Conservation (phyloP, 2,113 vertebrate species). For the Catharus minimus region DNA sequence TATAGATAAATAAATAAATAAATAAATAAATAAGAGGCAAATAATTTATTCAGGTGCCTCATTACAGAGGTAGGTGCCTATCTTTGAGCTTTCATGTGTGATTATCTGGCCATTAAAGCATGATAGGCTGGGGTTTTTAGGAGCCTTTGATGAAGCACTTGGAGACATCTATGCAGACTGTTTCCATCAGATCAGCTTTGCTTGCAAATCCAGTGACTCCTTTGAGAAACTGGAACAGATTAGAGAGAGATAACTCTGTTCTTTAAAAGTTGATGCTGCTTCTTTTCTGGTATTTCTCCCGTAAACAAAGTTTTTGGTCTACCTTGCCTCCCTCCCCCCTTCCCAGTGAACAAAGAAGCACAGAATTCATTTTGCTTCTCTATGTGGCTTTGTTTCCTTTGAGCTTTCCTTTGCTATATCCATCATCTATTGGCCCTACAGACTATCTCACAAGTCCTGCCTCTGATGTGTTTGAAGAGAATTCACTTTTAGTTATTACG, state of each 20-base stretch:
- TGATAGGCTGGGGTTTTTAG: not conserved
- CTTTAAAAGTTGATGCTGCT: not conserved
- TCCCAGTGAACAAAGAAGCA: constrained; percentile 31
- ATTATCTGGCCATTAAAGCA: constrained; percentile 4
- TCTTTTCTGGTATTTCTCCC: not conserved
- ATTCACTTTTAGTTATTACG: constrained; percentile 49
- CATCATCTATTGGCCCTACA: constrained; percentile 29
- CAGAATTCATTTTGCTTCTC: constrained; percentile 36
- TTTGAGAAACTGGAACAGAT: constrained; percentile 13
- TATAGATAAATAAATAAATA: not conserved
- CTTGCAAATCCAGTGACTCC: not conserved
- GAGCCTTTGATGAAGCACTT: constrained; percentile 34
- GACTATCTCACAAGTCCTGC: constrained; percentile 47
- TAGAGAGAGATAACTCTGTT: not conserved
- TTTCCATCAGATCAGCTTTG: constrained; percentile 15
- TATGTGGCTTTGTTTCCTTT: constrained; percentile 32
- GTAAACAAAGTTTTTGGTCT: constrained; percentile 36
- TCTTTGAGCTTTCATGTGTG: not conserved
- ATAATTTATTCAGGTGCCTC: not conserved
- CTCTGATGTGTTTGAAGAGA: constrained; percentile 57
- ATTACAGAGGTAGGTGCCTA: not conserved
- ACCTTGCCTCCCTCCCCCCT: not conserved
- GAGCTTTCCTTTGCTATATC: constrained; percentile 43
- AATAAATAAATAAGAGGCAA: not conserved
- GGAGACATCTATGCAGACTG: not conserved